A percentile compares a stretch with the other conserved stretches of the same genome.
phyloP scores from a whole-genome alignment of 1,140 invertebrate genomes.

The Eriosoma lanigerum region DNA sequence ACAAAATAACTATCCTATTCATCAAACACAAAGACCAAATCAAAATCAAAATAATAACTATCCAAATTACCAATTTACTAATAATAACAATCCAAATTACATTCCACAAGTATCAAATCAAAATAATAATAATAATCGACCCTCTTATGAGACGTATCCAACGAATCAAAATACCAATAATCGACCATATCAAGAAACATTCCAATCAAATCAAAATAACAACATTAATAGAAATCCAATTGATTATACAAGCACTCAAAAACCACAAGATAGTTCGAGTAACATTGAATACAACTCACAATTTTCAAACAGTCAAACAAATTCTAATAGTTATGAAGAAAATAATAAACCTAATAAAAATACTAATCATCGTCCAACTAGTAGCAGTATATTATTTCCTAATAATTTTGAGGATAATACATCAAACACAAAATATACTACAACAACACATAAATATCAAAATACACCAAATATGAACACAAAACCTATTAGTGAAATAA shows the following conservation, averaged over 20 bases:
- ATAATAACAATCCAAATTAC: background rate
- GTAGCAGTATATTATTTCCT: constrained; percentile 41
- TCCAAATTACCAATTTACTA: background rate
- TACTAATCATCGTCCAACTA: constrained; percentile 18
- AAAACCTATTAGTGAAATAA: constrained; percentile 45
- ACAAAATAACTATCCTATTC: constrained; percentile 25
- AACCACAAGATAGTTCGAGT: background rate
- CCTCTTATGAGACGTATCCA: background rate
- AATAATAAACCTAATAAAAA: background rate
- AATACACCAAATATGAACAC: constrained; percentile 10
- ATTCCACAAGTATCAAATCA: background rate
- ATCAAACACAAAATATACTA: background rate
- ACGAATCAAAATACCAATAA: background rate
- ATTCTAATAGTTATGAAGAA: background rate
- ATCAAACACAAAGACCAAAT: constrained; percentile 24
- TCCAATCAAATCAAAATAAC: constrained; percentile 25
- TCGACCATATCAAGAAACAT: background rate
- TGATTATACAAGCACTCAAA: background rate
- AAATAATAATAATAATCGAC: constrained; percentile 10
- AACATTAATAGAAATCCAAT: background rate
- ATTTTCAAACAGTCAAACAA: background rate
- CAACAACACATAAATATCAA: constrained; percentile 9
- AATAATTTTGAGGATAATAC: background rate
- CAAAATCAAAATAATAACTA: background rate
- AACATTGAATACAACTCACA: background rate